These are phyloP conservation scores for Melanostoma mellinum DNA, from an alignment of 2,888 invertebrate genomes.

Conservation along the genomic window DNA sequence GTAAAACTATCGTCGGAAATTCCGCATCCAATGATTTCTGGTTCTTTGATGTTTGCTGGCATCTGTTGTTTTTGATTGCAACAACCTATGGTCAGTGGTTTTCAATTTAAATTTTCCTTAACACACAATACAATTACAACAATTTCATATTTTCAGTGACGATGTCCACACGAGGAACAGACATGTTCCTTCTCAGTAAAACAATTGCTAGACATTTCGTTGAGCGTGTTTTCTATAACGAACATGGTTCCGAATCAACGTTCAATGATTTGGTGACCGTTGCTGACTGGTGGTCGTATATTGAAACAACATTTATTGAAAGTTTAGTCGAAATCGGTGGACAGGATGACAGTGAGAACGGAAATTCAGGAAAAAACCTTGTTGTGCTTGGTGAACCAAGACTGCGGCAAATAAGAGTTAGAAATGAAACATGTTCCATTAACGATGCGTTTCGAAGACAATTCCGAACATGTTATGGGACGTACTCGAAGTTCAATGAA, in stretches of 20 bases:
- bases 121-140: too few relatives aligned
- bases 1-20: too few relatives aligned
- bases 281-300: conserved; percentile 72
- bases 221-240: conserved; percentile 33
- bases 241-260: conserved; percentile 2
- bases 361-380: conserved; percentile 81
- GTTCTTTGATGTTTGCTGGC: too few relatives aligned
- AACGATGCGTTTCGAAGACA: conserved; percentile 85
- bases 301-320: conserved; percentile 67
- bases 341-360: background rate
- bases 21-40: too few relatives aligned
- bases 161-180: conserved; percentile 61
- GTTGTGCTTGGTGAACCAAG: conserved; percentile 84
- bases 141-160: conserved; percentile 59
- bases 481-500: conserved; percentile 83
- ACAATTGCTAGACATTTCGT: conserved; percentile 71
- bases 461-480: conserved; percentile 85
- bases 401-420: conserved; percentile 84
- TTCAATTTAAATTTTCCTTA: too few relatives aligned
- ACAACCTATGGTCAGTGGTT: too few relatives aligned
- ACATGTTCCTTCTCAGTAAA: conserved; percentile 73
- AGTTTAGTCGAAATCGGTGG: conserved; percentile 1
- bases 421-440: conserved; percentile 85
- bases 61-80: too few relatives aligned
- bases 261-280: conserved; percentile 72